Evolutionary conservation across 2,113 vertebrate genomes (phyloP).

Genomic region (Petrocephalus zakoni): DNA sequence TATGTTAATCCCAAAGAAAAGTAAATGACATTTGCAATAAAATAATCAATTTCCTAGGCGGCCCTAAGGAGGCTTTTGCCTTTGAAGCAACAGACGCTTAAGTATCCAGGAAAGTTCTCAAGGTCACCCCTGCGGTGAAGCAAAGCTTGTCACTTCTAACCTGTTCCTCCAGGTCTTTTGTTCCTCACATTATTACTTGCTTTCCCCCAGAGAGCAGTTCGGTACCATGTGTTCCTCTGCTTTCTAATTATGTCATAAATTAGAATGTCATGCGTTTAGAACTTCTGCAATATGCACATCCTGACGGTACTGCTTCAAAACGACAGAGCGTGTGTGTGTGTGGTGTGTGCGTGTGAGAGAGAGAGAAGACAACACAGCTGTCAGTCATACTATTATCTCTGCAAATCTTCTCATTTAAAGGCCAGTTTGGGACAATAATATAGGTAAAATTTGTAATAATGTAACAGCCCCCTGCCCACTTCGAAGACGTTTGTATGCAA

Average conservation of each 20-base stretch:
- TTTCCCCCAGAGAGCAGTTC: slow-evolving; percentile 49
- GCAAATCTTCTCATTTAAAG: neutral
- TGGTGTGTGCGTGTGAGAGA: neutral
- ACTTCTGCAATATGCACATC: slow-evolving; percentile 42
- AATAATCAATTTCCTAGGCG: slow-evolving; percentile 76
- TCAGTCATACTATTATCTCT: neutral
- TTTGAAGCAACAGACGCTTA: slow-evolving; percentile 63
- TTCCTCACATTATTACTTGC: slow-evolving; percentile 56
- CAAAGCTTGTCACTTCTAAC: slow-evolving; percentile 53
- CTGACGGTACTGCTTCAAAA: neutral
- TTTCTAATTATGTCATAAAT: slow-evolving; percentile 66
- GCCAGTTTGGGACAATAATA: neutral
- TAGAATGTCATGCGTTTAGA: slow-evolving; percentile 45
- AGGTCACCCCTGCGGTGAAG: slow-evolving; percentile 60
- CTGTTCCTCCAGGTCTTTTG: slow-evolving; percentile 63
- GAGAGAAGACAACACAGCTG: slow-evolving; percentile 25
- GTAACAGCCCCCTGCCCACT: neutral
- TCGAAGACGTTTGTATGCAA: neutral
- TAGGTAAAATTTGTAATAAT: neutral
- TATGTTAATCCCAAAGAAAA: slow-evolving; percentile 76
- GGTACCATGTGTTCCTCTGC: slow-evolving; percentile 65
- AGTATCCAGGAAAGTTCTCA: slow-evolving; percentile 60
- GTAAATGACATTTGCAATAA: slow-evolving; percentile 75
- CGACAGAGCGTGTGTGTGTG: slow-evolving; percentile 28
- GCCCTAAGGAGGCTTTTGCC: slow-evolving; percentile 71